Evolutionary conservation across 1,140 invertebrate species (phyloP), one percentile per base, ranked within the genome.

Genomic region (Teleopsis dalmanni): DNA sequence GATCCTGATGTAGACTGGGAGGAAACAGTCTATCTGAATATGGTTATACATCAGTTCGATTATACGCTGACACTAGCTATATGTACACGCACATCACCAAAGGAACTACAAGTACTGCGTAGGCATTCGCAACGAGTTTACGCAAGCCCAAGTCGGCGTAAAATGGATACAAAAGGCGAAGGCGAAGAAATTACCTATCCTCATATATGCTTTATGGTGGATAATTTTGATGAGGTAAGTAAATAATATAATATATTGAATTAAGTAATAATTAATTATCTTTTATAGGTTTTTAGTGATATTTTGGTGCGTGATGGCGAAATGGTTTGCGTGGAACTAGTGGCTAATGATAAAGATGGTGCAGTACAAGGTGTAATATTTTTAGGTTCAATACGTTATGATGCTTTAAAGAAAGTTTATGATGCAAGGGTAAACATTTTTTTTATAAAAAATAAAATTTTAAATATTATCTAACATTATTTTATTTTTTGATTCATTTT

Each of bases 171-270:
- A 13, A 99, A 99, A 75, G 96, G 95, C 26, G 95, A 97, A 66
- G 82, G 89, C 52, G 96, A 99, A 75, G 92, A 98, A 75, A 98
- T 98, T 67, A 95, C 93, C 25, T 99, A 98, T 76, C 96, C 96
- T 2, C 91, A 96, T 76, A 93, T 99, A 57, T 98, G 92, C 75
- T 99, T 98, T 73, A 94, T 94, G 81, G 91, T 99, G 38, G 96
- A 99, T 73, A 96, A 98, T 76, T 99, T 98, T 74, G 95, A 98
- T 74, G 93, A 98, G 81, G 91, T 95, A 64, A 67, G 55, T 42
- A 42, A 35, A 44, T 26, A 19, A 27, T n/a, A 29, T 10, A 33
- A 3, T 16, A 7, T 10, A 14, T 43, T 49, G 18, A 44, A 5
- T 44, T 33, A 21, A 29, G 6, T 38, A 42, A 1, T 41, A n/a